These are phyloP conservation scores for Pteropus alecto DNA, from an alignment of 2,113 vertebrate species.

Conservation along the genomic window DNA sequence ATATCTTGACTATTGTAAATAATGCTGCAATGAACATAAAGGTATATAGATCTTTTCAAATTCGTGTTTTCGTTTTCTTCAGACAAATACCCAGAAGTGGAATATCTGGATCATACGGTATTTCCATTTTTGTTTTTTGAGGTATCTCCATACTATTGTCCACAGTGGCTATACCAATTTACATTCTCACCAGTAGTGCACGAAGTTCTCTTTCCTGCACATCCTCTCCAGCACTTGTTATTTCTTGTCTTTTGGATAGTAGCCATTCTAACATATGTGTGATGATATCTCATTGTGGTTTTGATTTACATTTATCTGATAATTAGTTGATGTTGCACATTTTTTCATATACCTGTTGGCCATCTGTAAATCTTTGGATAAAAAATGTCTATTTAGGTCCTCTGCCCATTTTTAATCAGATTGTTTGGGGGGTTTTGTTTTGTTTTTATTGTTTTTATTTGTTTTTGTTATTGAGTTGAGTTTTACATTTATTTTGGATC, in stretches of 20 bases:
- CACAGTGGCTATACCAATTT: background rate
- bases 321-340: background rate
- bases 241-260: too few relatives aligned
- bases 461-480: background rate
- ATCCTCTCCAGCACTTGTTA: too few relatives aligned
- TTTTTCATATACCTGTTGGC: background rate
- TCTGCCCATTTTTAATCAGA: background rate
- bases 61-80: too few relatives aligned
- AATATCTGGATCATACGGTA: background rate
- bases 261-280: background rate
- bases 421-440: background rate
- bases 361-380: background rate
- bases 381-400: too few relatives aligned
- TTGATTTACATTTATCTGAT: background rate
- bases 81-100: too few relatives aligned
- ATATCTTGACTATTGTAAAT: too few relatives aligned
- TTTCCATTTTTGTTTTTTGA: background rate
- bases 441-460: background rate
- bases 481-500: background rate
- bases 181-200: too few relatives aligned
- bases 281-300: background rate
- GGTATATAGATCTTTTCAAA: too few relatives aligned
- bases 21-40: too few relatives aligned
- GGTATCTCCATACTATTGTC: background rate
- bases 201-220: too few relatives aligned